phyloP scores from a whole-genome alignment of 2,797 vertebrate species.

The Takifugu ocellatus region DNA sequence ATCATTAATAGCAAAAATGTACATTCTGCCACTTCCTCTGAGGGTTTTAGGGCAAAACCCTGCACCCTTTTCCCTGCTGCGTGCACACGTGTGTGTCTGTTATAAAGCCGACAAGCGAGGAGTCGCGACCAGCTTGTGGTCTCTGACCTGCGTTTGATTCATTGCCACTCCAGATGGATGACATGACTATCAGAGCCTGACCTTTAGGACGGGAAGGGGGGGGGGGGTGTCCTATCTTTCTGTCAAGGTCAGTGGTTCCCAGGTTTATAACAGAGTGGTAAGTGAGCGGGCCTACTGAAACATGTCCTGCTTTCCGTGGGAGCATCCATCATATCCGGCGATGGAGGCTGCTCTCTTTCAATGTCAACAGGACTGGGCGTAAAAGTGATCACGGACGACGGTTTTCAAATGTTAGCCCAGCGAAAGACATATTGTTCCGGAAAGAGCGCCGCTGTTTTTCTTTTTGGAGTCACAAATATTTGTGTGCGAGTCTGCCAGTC shows the following conservation, averaged over 20 bases:
- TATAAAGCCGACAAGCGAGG: constrained; percentile 19
- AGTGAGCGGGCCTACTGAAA: constrained; percentile 49
- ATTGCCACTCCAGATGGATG: constrained; percentile 63
- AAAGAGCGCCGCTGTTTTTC: constrained; percentile 11
- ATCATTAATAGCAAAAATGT: constrained; percentile 68
- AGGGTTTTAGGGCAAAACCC: constrained; percentile 35
- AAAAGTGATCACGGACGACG: too few relatives aligned
- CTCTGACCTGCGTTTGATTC: constrained; percentile 60
- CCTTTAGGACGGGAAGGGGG: constrained; percentile 52
- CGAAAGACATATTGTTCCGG: constrained; percentile 2
- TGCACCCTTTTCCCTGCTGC: constrained; percentile 15
- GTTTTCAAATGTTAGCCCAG: too few relatives aligned
- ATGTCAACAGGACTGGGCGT: too few relatives aligned
- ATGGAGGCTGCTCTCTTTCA: constrained; percentile 7
- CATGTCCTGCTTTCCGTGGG: constrained; percentile 21
- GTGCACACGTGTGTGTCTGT: constrained; percentile 11
- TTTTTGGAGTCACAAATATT: neutral
- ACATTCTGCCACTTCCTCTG: constrained; percentile 49
- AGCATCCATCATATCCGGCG: constrained; percentile 48
- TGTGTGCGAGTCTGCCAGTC: constrained; percentile 21
- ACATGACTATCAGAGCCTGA: constrained; percentile 60
- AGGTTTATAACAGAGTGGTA: constrained; percentile 49
- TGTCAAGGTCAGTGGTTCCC: constrained; percentile 70
- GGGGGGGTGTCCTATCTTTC: constrained; percentile 52
- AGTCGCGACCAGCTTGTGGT: constrained; percentile 41